A percentile compares a stretch with the other conserved stretches of the same genome.
These are phyloP conservation scores for Rhea pennata DNA, from an alignment of 2,113 vertebrate genomes.

Conservation along the genomic window DNA sequence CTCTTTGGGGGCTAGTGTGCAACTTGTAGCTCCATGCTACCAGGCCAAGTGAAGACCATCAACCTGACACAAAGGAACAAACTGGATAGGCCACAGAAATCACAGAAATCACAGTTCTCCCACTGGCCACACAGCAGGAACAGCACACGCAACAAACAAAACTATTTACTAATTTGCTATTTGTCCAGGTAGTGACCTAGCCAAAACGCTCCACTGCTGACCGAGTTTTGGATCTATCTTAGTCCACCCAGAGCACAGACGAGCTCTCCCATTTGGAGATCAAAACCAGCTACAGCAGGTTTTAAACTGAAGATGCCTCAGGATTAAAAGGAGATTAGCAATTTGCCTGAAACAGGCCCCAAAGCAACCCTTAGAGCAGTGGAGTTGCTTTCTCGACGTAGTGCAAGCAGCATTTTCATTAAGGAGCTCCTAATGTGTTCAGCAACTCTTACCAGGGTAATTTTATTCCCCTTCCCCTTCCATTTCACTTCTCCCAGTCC, in stretches of 20 bases:
- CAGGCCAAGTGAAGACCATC: neutral
- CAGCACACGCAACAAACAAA: neutral
- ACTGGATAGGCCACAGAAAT: neutral
- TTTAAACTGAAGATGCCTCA: neutral
- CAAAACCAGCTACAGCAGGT: neutral
- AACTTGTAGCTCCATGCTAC: neutral
- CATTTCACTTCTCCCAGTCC: neutral
- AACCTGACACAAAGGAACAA: rapidly evolving
- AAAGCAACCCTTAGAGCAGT: neutral
- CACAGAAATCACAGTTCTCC: neutral
- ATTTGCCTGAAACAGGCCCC: neutral
- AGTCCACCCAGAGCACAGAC: neutral
- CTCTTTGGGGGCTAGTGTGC: neutral
- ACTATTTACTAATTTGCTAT: neutral
- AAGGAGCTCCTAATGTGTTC: neutral
- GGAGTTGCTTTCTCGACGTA: neutral
- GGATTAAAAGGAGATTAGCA: neutral
- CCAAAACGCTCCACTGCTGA: neutral
- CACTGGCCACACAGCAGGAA: neutral
- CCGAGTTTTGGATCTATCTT: neutral
- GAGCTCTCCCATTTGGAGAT: neutral
- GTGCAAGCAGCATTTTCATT: neutral
- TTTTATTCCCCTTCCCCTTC: neutral
- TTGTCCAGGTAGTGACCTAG: neutral
- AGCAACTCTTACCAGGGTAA: neutral